Conservation (phyloP, 2,113 vertebrate species). For the Notarius lentiginosus region DNA sequence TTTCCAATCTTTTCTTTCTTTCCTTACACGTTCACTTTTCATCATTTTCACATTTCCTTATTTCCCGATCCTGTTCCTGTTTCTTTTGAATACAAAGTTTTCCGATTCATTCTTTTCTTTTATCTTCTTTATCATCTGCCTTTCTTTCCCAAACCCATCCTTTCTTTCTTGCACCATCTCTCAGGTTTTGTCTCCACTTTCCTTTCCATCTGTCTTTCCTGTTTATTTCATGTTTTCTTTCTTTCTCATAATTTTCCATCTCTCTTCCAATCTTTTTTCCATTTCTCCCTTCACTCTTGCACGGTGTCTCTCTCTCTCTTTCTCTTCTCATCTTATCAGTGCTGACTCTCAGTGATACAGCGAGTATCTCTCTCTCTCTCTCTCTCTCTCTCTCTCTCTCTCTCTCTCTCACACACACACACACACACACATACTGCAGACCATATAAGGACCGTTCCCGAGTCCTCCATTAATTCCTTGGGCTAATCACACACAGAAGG, state of each 20-base stretch:
- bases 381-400: neutral
- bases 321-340: slow-evolving; percentile 28
- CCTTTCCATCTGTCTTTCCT: slow-evolving; percentile 13
- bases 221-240: neutral
- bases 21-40: neutral
- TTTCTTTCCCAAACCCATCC: neutral
- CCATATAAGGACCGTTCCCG: slow-evolving; percentile 57
- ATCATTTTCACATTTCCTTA: neutral
- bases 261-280: neutral
- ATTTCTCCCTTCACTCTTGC: neutral
- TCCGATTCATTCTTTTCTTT: neutral
- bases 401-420: neutral
- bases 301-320: neutral
- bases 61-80: neutral
- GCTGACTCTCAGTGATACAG: slow-evolving; percentile 24
- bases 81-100: neutral
- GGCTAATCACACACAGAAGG: slow-evolving; percentile 73
- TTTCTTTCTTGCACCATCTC: slow-evolving; percentile 15
- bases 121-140: neutral
- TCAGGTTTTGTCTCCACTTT: neutral
- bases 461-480: slow-evolving; percentile 60
- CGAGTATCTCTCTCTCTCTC: slow-evolving; percentile 38
- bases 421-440: slow-evolving; percentile 53
- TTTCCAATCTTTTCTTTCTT: neutral
- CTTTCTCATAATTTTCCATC: neutral